Evolutionary conservation across 2,888 invertebrate genomes (phyloP).

Genomic region (Machimus atricapillus): DNA sequence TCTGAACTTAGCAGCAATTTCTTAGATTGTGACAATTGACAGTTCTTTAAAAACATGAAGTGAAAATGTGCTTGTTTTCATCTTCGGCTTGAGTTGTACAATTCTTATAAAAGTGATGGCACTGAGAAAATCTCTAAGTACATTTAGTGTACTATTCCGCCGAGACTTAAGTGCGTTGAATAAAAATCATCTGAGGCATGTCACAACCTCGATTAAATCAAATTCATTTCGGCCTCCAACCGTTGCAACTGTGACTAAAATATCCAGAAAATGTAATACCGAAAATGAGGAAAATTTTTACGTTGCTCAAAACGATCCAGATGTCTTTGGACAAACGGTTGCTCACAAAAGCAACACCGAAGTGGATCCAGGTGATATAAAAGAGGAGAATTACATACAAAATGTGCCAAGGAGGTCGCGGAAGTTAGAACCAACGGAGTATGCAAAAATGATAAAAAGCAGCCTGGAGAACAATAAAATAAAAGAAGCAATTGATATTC

Average conservation of each 20-base stretch:
- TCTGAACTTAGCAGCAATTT: background rate
- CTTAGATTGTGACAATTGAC: background rate
- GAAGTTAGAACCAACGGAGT: slow-evolving; percentile 70
- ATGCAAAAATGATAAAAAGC: slow-evolving; percentile 75
- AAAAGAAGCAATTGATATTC: slow-evolving; percentile 78
- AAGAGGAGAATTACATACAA: slow-evolving; percentile 68
- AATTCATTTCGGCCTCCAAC: background rate
- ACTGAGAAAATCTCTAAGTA: background rate
- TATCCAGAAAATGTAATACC: background rate
- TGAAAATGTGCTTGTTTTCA: background rate
- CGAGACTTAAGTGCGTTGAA: background rate
- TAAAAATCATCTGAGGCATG: background rate
- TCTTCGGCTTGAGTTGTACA: background rate
- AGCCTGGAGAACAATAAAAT: slow-evolving; percentile 71
- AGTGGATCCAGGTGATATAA: slow-evolving; percentile 64
- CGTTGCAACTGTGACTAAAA: background rate
- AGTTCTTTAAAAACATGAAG: background rate
- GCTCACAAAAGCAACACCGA: background rate
- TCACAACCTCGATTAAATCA: background rate
- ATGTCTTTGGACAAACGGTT: background rate
- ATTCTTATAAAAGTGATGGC: background rate
- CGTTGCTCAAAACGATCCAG: slow-evolving; percentile 20
- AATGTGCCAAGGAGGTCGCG: slow-evolving; percentile 64
- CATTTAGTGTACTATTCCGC: background rate
- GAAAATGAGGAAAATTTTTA: background rate